Evolutionary conservation across 2,113 vertebrate genomes (phyloP).

Genomic region (Rattus rattus): DNA sequence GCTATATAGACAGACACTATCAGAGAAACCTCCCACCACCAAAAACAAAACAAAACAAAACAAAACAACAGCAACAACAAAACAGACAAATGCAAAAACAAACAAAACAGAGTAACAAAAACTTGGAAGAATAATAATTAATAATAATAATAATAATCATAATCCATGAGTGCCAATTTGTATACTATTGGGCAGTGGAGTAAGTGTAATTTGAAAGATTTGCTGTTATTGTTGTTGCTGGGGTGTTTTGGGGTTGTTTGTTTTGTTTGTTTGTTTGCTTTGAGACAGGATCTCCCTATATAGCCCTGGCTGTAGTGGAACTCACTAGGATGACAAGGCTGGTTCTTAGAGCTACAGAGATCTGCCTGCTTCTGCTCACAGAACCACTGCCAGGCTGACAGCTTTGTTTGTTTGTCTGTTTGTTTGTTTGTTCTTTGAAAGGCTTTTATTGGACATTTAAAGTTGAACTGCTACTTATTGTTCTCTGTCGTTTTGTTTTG

Average conservation of each 20-base stretch:
- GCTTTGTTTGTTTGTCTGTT: no score
- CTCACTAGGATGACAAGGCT: neutral
- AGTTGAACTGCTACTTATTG: slow-evolving; percentile 44
- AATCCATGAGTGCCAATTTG: neutral
- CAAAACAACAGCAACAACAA: no score
- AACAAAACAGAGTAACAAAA: neutral
- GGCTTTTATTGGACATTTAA: neutral
- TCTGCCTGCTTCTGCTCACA: neutral
- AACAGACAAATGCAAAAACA: neutral
- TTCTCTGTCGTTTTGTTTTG: neutral
- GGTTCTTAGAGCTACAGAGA: neutral
- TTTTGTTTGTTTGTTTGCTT: neutral
- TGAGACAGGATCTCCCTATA: neutral
- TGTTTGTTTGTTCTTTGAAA: neutral
- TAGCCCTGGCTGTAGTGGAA: neutral
- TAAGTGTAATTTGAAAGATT: neutral
- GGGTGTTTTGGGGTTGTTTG: neutral
- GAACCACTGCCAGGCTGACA: no score
- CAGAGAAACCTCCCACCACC: no score
- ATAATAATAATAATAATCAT: no score
- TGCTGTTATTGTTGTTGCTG: slow-evolving; percentile 2
- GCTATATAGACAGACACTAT: neutral
- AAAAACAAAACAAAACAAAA: no score
- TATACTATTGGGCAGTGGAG: neutral
- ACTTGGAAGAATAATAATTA: no score